A percentile compares a stretch with the other conserved stretches of the same genome.
Conservation (phyloP, 2,113 vertebrate genomes). For the Silurus glanis region DNA sequence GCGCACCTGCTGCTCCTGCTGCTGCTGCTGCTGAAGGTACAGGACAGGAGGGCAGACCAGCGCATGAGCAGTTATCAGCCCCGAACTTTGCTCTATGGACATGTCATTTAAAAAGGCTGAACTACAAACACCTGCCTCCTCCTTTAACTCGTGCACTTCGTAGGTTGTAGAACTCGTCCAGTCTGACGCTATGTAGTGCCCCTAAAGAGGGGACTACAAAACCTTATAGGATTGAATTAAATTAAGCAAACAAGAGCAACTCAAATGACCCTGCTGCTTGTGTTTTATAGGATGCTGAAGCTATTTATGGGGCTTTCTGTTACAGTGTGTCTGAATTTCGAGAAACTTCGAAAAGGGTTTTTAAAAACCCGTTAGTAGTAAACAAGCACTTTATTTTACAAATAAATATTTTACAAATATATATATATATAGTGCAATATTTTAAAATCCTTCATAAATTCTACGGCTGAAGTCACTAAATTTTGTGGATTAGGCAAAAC, state of each 20-base stretch:
- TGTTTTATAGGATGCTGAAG: not conserved
- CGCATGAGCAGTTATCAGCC: conserved; percentile 56
- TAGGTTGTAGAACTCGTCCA: not conserved
- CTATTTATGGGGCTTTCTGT: not conserved
- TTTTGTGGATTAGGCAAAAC: no score
- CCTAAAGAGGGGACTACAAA: not conserved
- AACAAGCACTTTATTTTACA: not conserved
- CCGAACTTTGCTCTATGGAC: conserved; percentile 73
- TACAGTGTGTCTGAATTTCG: not conserved
- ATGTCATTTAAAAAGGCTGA: conserved; percentile 32
- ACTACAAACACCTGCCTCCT: not conserved
- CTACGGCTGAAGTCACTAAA: no score
- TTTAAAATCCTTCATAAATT: not conserved
- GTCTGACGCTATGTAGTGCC: not conserved
- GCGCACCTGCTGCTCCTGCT: conserved; percentile 46
- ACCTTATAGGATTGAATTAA: not conserved
- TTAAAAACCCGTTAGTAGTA: not conserved
- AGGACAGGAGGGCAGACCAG: conserved; percentile 1
- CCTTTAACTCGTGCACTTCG: not conserved
- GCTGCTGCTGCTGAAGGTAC: conserved; percentile 18
- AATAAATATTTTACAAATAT: no score
- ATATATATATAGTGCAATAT: no score
- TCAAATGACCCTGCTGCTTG: not conserved
- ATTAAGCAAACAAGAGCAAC: not conserved
- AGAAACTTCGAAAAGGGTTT: not conserved